These are phyloP conservation scores for Sula dactylatra DNA, from an alignment of 2,113 vertebrate genomes.

Conservation along the genomic window DNA sequence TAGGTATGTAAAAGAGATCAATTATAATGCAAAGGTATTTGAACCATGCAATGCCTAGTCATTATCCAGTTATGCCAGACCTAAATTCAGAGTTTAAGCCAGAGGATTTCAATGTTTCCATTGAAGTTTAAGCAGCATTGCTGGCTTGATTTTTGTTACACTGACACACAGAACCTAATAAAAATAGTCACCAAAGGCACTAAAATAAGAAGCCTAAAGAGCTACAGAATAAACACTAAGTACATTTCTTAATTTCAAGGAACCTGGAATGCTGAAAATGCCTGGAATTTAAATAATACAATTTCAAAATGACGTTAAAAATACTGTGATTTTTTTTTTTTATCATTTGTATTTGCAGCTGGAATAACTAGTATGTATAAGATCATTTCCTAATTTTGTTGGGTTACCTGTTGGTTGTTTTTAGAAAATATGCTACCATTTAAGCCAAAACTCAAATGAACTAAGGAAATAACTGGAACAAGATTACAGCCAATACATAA, in stretches of 20 bases:
- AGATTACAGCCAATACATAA: background rate
- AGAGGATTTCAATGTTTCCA: background rate
- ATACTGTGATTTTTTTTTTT: background rate
- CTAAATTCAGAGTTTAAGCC: background rate
- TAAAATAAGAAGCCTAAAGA: background rate
- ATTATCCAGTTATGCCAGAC: background rate
- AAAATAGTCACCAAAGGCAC: background rate
- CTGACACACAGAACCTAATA: background rate
- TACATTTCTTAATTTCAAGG: background rate
- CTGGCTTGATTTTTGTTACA: background rate
- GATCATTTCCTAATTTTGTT: background rate
- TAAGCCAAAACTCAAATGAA: background rate
- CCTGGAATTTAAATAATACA: background rate
- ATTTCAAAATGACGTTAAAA: background rate
- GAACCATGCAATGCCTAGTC: background rate
- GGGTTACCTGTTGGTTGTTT: background rate
- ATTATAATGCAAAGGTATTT: background rate
- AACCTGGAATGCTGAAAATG: background rate
- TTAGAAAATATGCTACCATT: background rate
- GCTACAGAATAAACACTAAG: background rate
- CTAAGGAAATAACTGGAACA: background rate
- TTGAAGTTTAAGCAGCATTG: background rate
- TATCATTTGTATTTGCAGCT: background rate
- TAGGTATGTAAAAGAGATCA: background rate
- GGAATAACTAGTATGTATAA: background rate